Evolutionary conservation across 2,797 vertebrate genomes (phyloP), one percentile per base, ranked within the genome.

Genomic region (Acomys russatus): DNA sequence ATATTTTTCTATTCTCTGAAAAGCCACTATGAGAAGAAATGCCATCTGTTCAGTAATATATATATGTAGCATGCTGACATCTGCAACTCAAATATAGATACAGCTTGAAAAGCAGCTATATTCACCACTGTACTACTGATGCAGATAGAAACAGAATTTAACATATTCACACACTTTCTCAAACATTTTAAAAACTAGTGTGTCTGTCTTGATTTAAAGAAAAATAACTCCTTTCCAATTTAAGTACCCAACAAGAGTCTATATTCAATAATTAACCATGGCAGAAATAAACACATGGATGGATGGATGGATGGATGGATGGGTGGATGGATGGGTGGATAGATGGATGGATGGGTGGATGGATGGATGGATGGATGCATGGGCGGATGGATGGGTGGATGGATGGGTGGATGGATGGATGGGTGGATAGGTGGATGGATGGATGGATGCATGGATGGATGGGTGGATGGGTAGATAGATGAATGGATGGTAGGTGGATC

Each of bases 171-270:
- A 88, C 0, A 38, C 8, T 92, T 90, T 14, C n/a, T 94, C 54
- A 94, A 95, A 10, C 4, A 94, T 92, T 84, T 92, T 94, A 91
- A 87, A 96, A 94, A 78, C 54, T 85, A 56, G 73, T 79, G 17
- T 73, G 9, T 87, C 77, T 89, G 30, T 63, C 17, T 83, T 93
- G 8, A 82, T 44, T 80, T 33, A 88, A 92, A 54, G 76, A 51
- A 92, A 63, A 92, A 25, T 2, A 22, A 68, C 25, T n/a, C 64
- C n/a, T 70, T 82, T 87, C 56, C 59, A 94, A 63, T 64, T 51
- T 35, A 44, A 71, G n/a, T 51, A 87, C 30, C 28, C 33, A 78
- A 76, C 61, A 94, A 38, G 28, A 91, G 54, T n/a, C 20, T 51
- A 66, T 38, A n/a, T n/a, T 7, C 54, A 88, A 90, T 9, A 97